phyloP scores from a whole-genome alignment of 2,797 vertebrate genomes.

The Tenualosa thibaudeaui region DNA sequence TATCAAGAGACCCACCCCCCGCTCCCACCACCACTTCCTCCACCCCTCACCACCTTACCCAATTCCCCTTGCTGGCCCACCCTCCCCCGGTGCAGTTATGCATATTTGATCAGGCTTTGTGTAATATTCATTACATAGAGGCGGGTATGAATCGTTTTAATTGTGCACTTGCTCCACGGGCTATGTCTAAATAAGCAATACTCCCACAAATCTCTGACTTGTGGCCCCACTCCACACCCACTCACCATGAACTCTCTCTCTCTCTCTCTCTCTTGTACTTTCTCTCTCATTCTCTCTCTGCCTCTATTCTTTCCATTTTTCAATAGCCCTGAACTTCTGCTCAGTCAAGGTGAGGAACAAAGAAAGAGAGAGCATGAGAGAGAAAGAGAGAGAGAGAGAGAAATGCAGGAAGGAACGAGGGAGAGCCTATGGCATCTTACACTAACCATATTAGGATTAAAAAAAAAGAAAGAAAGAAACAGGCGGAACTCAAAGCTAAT shows the following conservation, averaged over 20 bases:
- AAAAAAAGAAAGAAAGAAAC: slow-evolving; percentile 35
- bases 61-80: not conserved
- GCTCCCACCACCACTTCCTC: not conserved
- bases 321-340: slow-evolving; percentile 5
- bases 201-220: slow-evolving; percentile 44
- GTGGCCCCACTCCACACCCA: slow-evolving; percentile 13
- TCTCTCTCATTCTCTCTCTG: slow-evolving; percentile 23
- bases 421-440: slow-evolving; percentile 41
- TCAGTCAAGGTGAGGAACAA: slow-evolving; percentile 24
- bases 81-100: slow-evolving; percentile 43
- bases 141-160: slow-evolving; percentile 54
- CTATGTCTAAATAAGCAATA: slow-evolving; percentile 55
- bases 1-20: slow-evolving; percentile 36
- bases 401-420: slow-evolving; percentile 25
- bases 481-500: slow-evolving; percentile 53
- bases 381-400: slow-evolving; percentile 34
- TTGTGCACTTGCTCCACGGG: slow-evolving; percentile 53
- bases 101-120: slow-evolving; percentile 59
- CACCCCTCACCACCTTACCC: not conserved
- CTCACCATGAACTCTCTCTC: slow-evolving; percentile 45
- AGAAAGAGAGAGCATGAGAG: not conserved
- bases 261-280: slow-evolving; percentile 17
- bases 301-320: not conserved
- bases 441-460: slow-evolving; percentile 50
- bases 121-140: slow-evolving; percentile 60